Evolutionary conservation across 2,113 vertebrate genomes (phyloP).

Genomic region (Bos javanicus): DNA sequence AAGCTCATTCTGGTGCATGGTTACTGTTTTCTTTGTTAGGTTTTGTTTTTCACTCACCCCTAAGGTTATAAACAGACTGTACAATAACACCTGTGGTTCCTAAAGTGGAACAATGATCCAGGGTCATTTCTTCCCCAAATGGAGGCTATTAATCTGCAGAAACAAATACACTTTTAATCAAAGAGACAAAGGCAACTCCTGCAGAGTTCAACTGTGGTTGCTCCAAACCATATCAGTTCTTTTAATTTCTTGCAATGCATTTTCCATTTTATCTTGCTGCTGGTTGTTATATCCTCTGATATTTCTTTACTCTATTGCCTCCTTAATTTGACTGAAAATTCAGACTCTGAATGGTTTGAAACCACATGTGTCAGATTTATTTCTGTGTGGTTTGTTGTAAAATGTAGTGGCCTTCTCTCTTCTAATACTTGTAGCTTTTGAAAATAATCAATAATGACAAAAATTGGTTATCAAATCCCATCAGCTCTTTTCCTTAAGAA

Average conservation of each 20-base stretch:
- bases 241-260: neutral
- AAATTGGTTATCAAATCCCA: constrained; percentile 27
- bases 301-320: constrained; percentile 32
- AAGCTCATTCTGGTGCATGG: constrained; percentile 67
- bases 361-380: constrained; percentile 18
- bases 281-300: constrained; percentile 11
- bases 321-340: constrained; percentile 48
- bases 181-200: constrained; percentile 56
- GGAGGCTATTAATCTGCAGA: constrained; percentile 71
- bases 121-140: constrained; percentile 62
- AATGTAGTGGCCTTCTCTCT: neutral
- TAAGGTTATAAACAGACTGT: constrained; percentile 73
- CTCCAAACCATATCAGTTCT: constrained; percentile 26
- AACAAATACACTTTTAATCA: constrained; percentile 58
- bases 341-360: constrained; percentile 15
- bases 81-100: constrained; percentile 77
- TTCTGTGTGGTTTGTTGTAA: constrained; percentile 24
- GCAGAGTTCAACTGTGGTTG: constrained; percentile 2
- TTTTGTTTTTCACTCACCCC: constrained; percentile 70
- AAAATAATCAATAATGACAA: constrained; percentile 50
- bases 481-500: neutral
- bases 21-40: constrained; percentile 62
- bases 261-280: constrained; percentile 40
- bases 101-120: constrained; percentile 67
- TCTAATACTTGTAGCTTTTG: neutral